These are phyloP conservation scores for Brachyalestes nurse DNA, from an alignment of 2,797 vertebrate genomes.

Conservation along the genomic window DNA sequence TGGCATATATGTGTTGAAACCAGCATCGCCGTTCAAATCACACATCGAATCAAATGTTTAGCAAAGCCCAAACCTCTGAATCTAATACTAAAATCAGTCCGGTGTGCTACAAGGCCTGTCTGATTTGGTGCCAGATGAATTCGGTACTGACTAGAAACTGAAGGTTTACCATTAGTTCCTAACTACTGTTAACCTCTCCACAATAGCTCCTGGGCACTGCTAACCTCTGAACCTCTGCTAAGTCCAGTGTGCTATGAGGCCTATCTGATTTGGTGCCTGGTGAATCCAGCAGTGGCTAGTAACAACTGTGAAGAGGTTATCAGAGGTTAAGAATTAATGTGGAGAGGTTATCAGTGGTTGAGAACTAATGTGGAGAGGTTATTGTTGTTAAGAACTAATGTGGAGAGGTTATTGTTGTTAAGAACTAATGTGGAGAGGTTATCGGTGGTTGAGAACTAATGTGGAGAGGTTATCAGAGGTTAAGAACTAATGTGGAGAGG, in stretches of 20 bases:
- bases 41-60: neutral
- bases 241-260: no score
- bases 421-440: neutral
- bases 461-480: no score
- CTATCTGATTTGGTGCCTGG: no score
- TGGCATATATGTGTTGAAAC: constrained; percentile 22
- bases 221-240: no score
- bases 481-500: no score
- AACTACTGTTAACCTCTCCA: no score
- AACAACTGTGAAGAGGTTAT: no score
- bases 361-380: no score
- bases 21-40: neutral
- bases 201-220: no score
- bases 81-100: neutral
- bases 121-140: constrained; percentile 13
- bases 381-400: neutral
- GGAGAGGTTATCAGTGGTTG: no score
- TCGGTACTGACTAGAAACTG: neutral
- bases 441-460: neutral
- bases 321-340: neutral
- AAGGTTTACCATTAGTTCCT: neutral
- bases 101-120: neutral
- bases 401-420: neutral
- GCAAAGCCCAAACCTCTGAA: neutral
- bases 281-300: no score